Base-by-base conservation (phyloP, 2,888 invertebrate genomes). In the Pterostichus madidus region DNA sequence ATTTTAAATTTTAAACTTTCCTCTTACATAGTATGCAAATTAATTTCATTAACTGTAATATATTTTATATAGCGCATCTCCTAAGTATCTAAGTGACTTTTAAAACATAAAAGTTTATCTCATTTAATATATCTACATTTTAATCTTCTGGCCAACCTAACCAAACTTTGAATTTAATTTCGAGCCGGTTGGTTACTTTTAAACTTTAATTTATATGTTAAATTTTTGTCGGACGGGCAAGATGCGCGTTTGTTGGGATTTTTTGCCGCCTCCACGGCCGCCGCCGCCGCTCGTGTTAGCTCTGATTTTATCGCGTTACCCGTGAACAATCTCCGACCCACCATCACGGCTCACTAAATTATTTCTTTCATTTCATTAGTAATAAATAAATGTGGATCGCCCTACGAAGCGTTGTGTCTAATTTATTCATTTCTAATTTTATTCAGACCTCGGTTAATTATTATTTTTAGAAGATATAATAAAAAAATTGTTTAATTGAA, bases 41-140 rank as follows among this genome's bases (percentile, higher is more conserved):
- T 81, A 81, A 81, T 81, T 81, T 81, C 81, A 75, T 81, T 81
- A 81, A 75, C 73, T 81, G 81, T 81, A 81, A 81, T 81, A 81
- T 81, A 81, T 81, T 81, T 81, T 81, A 81, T 81, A 75, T 56
- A 71, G 80, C 78, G 46, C 53, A 75, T 75, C 75, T 73, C 71
- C 4, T 24, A 24, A 24, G 24, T 24, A 24, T 64, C 35, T 32
- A 78, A 78, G 56, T 46, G 73, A 44, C 73, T 75, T 81, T 49
- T 59, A 81, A 81, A 81, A 81, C 81, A 75, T 81, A 61, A 81
- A 81, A 81, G 59, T 81, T 81, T 81, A 81, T 81, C 81, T 56
- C 81, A 81, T 81, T 81, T 81, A 75, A 81, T 81, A 81, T 81
- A 81, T 81, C 81, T 81, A 81, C 81, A 81, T 81, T 81, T 81